Percentiles rank a stretch among this genome's conserved stretches.
Conservation (phyloP, 2,797 vertebrate genomes). For the Amblyraja radiata region DNA sequence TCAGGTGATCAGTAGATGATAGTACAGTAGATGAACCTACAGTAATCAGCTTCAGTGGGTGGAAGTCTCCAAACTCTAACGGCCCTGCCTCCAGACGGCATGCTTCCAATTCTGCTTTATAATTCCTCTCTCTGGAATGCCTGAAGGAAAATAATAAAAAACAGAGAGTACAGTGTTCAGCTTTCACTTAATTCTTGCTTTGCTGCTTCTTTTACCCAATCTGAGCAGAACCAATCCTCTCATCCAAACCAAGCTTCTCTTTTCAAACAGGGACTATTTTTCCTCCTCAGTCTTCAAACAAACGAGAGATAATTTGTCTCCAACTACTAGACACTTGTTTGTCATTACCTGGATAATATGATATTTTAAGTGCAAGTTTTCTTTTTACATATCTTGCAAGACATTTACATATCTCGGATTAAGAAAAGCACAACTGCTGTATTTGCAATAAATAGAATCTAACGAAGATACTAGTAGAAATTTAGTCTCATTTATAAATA, state of each 20-base stretch:
- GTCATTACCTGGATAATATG: not conserved
- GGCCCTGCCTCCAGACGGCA: slow-evolving; percentile 57
- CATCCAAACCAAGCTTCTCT: not conserved
- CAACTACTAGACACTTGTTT: not conserved
- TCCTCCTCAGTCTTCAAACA: not conserved
- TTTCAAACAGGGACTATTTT: not conserved
- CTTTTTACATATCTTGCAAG: not conserved
- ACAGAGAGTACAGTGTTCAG: not conserved
- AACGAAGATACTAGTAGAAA: not conserved
- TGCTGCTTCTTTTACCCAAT: not conserved
- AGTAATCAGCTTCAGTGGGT: slow-evolving; percentile 87
- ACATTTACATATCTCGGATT: not conserved
- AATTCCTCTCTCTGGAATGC: slow-evolving; percentile 74
- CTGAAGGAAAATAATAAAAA: slow-evolving; percentile 51
- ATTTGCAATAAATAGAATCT: not conserved
- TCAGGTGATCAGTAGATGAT: not conserved
- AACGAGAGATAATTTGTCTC: not conserved
- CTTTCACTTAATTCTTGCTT: not conserved
- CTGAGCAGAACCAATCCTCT: not conserved
- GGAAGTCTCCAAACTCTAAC: slow-evolving; percentile 81
- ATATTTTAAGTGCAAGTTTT: not conserved
- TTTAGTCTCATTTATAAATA: not conserved
- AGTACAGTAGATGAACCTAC: slow-evolving; percentile 54
- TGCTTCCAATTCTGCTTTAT: slow-evolving; percentile 67
- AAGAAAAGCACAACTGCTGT: not conserved